Percentiles rank a stretch among this genome's conserved stretches.
Evolutionary conservation across 2,113 vertebrate genomes (phyloP).

Genomic region (Actenoides lindsayi): DNA sequence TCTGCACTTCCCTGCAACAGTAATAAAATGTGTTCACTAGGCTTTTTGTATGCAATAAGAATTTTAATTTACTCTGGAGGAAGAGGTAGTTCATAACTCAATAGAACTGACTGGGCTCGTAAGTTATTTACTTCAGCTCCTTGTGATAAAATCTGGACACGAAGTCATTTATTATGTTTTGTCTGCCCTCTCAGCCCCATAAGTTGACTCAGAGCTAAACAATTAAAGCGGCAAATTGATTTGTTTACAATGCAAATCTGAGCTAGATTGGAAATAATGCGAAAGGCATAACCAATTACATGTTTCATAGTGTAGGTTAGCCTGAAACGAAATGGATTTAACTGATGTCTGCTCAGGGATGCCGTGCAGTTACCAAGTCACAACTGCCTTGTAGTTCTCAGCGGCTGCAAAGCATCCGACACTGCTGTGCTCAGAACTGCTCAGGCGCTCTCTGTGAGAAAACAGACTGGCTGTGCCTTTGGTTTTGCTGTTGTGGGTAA

Average conservation of each 20-base stretch:
- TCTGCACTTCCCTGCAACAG: conserved; percentile 22
- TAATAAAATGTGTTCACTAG: conserved; percentile 51
- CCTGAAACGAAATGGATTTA: background rate
- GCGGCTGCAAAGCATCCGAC: background rate
- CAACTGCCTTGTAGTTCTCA: background rate
- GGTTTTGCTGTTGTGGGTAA: background rate
- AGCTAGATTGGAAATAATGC: conserved; percentile 35
- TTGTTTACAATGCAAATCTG: conserved; percentile 47
- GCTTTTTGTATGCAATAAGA: conserved; percentile 46
- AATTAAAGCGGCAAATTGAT: conserved; percentile 52
- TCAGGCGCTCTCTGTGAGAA: background rate
- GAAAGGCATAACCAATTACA: conserved; percentile 30
- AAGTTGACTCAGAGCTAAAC: conserved; percentile 26
- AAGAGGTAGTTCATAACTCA: conserved; percentile 62
- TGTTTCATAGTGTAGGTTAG: background rate
- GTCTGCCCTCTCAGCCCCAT: conserved; percentile 28
- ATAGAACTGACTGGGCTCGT: conserved; percentile 14
- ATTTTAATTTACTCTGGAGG: conserved; percentile 66
- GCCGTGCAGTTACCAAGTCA: background rate
- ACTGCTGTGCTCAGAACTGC: background rate
- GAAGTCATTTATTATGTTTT: conserved; percentile 41
- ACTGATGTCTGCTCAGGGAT: background rate
- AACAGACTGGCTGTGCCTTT: background rate
- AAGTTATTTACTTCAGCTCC: conserved; percentile 58
- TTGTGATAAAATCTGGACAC: conserved; percentile 48